These are phyloP conservation scores for Dexiosoma caninum DNA, from an alignment of 2,888 invertebrate species.

Conservation along the genomic window DNA sequence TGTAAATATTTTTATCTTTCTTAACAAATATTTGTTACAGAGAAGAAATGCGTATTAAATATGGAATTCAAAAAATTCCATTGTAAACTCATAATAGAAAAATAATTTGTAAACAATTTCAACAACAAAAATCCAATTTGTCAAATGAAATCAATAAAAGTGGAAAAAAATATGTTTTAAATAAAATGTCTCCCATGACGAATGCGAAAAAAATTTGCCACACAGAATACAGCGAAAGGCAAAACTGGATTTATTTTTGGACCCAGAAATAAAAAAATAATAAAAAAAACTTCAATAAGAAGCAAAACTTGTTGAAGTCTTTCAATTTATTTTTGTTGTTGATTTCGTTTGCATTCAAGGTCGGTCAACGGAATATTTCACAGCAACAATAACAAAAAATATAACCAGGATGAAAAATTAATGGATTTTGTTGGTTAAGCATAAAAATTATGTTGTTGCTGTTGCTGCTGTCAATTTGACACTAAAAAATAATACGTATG, in stretches of 20 bases:
- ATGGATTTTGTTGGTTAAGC: constrained; percentile 40
- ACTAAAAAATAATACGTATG: constrained; percentile 4
- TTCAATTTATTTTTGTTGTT: constrained; percentile 1
- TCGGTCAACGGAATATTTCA: constrained; percentile 60
- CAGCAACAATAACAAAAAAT: constrained; percentile 5
- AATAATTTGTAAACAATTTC: too few species aligned
- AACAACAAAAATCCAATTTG: too few species aligned
- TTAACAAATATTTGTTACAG: too few species aligned
- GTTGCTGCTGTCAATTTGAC: constrained; percentile 11
- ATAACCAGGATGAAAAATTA: constrained; percentile 42
- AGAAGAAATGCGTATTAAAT: too few species aligned
- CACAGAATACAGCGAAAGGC: not conserved
- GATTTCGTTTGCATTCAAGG: constrained; percentile 48
- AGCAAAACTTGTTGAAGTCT: constrained; percentile 45
- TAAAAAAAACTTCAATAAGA: constrained; percentile 21
- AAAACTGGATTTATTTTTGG: constrained; percentile 34
- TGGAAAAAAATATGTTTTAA: not conserved
- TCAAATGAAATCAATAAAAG: too few species aligned
- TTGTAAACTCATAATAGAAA: too few species aligned
- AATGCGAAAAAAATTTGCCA: not conserved
- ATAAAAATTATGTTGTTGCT: constrained; percentile 10
- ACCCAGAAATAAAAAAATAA: not conserved
- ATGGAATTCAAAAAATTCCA: too few species aligned
- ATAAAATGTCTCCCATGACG: not conserved
- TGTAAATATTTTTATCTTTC: too few species aligned